A percentile compares a stretch with the other conserved stretches of the same genome.
phyloP scores from a whole-genome alignment of 2,113 vertebrate genomes.

The Gnathonemus echidnorhynchus region DNA sequence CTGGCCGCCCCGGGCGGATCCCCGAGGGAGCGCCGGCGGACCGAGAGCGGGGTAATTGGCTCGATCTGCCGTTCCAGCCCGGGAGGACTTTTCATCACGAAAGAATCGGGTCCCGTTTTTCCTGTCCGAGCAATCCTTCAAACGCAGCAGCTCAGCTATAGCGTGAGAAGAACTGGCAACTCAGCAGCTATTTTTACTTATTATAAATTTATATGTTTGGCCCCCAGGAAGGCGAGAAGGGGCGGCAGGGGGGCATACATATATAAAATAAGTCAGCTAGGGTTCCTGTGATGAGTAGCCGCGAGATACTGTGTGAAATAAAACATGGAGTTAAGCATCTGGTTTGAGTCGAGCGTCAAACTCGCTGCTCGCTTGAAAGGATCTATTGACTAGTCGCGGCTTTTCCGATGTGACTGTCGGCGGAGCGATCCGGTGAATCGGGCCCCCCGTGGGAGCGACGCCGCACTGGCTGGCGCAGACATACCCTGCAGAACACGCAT shows the following conservation, averaged over 20 bases:
- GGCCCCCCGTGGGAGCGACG: neutral
- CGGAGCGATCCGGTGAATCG: neutral
- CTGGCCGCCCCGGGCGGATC: constrained; percentile 17
- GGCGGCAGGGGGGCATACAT: neutral
- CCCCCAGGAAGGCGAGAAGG: neutral
- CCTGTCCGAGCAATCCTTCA: constrained; percentile 41
- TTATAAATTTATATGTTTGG: constrained; percentile 19
- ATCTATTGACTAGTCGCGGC: neutral
- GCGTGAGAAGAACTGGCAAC: constrained; percentile 52
- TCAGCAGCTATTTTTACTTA: constrained; percentile 55
- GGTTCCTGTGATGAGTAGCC: constrained; percentile 35
- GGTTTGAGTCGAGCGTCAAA: neutral
- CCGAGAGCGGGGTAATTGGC: constrained; percentile 53
- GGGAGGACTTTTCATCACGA: constrained; percentile 47
- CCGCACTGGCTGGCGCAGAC: neutral
- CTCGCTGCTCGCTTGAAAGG: constrained; percentile 1
- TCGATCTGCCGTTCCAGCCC: constrained; percentile 54
- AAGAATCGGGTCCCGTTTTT: constrained; percentile 53
- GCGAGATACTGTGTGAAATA: neutral
- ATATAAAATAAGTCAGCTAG: neutral
- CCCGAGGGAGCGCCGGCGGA: constrained; percentile 30
- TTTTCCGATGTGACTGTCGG: neutral
- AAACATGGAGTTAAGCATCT: constrained; percentile 1
- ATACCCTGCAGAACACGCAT: neutral
- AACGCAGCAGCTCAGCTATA: constrained; percentile 52